Conservation (phyloP, 2,797 vertebrate species). For the Acanthurus tractus region DNA sequence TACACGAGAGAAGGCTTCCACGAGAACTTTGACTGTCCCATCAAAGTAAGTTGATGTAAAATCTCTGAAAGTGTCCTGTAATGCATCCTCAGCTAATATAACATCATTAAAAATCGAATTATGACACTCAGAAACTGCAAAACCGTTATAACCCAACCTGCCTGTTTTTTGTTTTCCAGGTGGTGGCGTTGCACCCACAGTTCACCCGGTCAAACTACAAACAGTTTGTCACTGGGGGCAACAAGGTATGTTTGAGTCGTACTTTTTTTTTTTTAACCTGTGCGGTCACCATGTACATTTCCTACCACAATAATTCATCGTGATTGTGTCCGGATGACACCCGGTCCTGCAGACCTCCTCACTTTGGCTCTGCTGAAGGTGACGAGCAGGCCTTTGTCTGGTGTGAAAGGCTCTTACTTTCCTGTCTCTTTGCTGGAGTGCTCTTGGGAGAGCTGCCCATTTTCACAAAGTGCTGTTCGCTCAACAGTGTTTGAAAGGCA, state of each 20-base stretch:
- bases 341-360: conserved; percentile 59
- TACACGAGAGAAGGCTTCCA: conserved; percentile 98
- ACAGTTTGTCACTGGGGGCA: conserved; percentile 98
- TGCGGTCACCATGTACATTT: conserved; percentile 50
- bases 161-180: conserved; percentile 67
- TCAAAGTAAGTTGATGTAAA: conserved; percentile 90
- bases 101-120: not conserved
- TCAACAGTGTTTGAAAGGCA: conserved; percentile 83
- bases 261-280: conserved; percentile 13
- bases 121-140: not conserved
- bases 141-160: not conserved
- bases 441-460: conserved; percentile 83
- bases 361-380: conserved; percentile 61
- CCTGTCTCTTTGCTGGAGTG: conserved; percentile 80
- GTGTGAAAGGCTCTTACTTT: conserved; percentile 82
- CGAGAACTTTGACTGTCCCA: conserved; percentile 96
- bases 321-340: conserved; percentile 65
- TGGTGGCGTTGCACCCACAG: conserved; percentile 94
- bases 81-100: not conserved
- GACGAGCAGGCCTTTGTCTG: conserved; percentile 66
- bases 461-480: conserved; percentile 88
- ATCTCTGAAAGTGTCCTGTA: not conserved
- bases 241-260: conserved; percentile 89
- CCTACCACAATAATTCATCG: conserved; percentile 56
- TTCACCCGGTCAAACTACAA: conserved; percentile 96